A percentile compares a stretch with the other conserved stretches of the same genome.
Conservation (phyloP, 2,113 vertebrate species). For the Prietella phreatophila region DNA sequence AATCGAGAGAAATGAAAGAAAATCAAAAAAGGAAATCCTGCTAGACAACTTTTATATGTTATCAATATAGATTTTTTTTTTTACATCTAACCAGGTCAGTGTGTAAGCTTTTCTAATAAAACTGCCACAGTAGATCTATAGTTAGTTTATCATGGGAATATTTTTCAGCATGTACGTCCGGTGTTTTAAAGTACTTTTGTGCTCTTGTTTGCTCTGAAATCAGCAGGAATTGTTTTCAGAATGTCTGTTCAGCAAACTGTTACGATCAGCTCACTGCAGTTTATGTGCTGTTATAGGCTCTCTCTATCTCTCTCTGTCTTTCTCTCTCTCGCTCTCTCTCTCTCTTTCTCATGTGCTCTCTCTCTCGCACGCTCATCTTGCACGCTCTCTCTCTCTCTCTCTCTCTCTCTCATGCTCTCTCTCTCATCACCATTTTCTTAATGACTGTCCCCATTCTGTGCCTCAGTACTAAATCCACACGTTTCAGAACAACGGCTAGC, state of each 20-base stretch:
- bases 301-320: not conserved
- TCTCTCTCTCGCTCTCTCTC: no score
- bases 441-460: conserved; percentile 28
- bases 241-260: conserved; percentile 15
- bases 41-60: not conserved
- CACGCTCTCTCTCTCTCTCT: no score
- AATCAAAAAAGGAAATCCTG: not conserved
- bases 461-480: conserved; percentile 28
- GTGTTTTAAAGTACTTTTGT: not conserved
- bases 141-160: not conserved
- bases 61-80: not conserved
- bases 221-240: not conserved
- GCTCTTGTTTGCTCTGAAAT: not conserved
- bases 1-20: not conserved
- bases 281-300: not conserved
- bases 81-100: not conserved
- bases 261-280: not conserved
- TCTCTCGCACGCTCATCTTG: no score
- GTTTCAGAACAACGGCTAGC: conserved; percentile 8
- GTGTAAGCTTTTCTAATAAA: not conserved
- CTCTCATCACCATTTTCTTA: not conserved
- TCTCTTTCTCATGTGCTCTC: no score
- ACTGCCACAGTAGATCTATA: not conserved
- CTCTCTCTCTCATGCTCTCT: not conserved
- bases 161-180: not conserved